A percentile compares a stretch with the other conserved stretches of the same genome.
These are phyloP conservation scores for Hylaea fasciaria DNA, from an alignment of 2,888 invertebrate species.

Conservation along the genomic window DNA sequence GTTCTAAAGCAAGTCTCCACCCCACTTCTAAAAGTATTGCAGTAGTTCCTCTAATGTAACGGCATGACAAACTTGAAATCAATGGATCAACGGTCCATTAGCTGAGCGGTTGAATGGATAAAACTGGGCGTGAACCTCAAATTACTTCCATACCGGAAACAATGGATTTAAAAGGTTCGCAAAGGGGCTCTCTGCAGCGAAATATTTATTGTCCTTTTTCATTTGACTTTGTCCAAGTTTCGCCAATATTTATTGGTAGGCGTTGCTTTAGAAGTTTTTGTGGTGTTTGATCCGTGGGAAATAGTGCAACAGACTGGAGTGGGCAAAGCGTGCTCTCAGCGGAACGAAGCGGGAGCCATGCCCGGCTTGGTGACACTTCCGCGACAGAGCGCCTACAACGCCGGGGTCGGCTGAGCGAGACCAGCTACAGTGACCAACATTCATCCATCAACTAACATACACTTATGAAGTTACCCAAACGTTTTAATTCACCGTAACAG, in stretches of 20 bases:
- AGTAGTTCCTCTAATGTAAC: background rate
- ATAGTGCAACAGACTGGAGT: conserved; percentile 50
- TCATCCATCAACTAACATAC: conserved; percentile 3
- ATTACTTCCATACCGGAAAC: conserved; percentile 56
- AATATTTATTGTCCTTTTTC: conserved; percentile 24
- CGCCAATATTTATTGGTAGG: conserved; percentile 20
- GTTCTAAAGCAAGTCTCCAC: no score
- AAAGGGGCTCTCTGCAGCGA: conserved; percentile 8
- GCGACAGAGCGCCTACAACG: conserved; percentile 67
- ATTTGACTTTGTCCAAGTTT: conserved; percentile 15
- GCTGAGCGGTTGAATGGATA: conserved; percentile 29
- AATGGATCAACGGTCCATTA: conserved; percentile 26
- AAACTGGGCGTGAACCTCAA: conserved; percentile 60
- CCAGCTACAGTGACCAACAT: conserved; percentile 53
- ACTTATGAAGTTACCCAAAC: background rate
- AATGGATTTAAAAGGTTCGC: conserved; percentile 44
- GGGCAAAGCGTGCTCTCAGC: conserved; percentile 59
- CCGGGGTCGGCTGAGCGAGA: conserved; percentile 63
- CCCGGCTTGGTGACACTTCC: conserved; percentile 69
- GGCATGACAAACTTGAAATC: conserved; percentile 5
- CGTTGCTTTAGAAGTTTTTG: conserved; percentile 30
- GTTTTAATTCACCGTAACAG: no score
- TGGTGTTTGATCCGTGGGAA: conserved; percentile 54
- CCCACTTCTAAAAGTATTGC: background rate
- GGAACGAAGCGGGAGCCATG: conserved; percentile 77